Evolutionary conservation across 2,888 invertebrate species (phyloP), one percentile per base, ranked within the genome.

Genomic region (Brachyptera putata): DNA sequence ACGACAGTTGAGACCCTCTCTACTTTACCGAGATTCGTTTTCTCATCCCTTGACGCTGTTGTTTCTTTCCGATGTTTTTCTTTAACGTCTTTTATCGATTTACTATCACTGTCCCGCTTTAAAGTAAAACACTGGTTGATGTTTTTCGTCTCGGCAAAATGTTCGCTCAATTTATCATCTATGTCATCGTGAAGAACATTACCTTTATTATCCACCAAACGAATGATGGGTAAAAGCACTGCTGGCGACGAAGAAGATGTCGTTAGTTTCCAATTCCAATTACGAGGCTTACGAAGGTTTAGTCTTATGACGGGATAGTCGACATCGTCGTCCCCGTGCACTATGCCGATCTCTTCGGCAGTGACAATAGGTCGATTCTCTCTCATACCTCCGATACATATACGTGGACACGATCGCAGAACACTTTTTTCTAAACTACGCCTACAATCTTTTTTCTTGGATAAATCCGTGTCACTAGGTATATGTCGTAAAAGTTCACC

Each of bases 181-280:
- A 26, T 36, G 13, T 41, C 30, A 24, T 58, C 58, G 13, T 53
- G 41, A 18, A 58, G 41, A 36, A 58, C 79, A 67, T 79, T 79
- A 68, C 83, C 81, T 67, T 80, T 80, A 66, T 83, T 80, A 74
- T 84, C 81, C 25, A 83, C 77, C 65, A 83, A 75, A 39, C 50
- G 55, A 24, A 59, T 55, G 16, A 49, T 41, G n/a, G 56, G 60
- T 21, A 56, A 18, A 11, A 60, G 14, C 16, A 60, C 39, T 25
- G 60, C 43, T 4, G 60, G 60, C 18, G 60, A 48, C 11, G 60
- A 60, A 4, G 60, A 30, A 13, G 56, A 60, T 1, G 60, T 84
- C 46, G 82, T 78, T 65, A 84, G 72, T 72, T 84, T 80, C 84
- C 84, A 84, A 74, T 82, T 82, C 74, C 80, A 82, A 66, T 80